phyloP scores from a whole-genome alignment of 2,888 invertebrate species.

The Metallyticus violacea region DNA sequence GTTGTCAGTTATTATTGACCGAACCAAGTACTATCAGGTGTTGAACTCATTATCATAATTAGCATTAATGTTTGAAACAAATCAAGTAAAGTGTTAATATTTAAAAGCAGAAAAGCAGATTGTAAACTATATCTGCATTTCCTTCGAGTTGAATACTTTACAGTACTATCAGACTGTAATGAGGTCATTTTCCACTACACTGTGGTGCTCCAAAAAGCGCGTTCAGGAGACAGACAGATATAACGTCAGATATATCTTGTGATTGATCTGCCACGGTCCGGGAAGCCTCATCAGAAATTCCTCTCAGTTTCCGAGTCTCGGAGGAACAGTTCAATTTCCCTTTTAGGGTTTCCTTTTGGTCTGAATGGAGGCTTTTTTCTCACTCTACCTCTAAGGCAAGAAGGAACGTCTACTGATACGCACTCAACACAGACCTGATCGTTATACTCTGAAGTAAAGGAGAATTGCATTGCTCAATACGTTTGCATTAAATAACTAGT shows the following conservation, averaged over 20 bases:
- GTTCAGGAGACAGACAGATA: neutral
- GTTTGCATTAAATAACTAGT: neutral
- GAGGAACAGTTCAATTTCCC: neutral
- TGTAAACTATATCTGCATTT: no score
- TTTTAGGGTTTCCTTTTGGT: neutral
- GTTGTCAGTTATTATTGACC: no score
- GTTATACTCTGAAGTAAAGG: neutral
- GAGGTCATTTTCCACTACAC: neutral
- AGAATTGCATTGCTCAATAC: neutral
- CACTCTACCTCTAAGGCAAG: neutral
- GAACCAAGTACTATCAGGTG: no score
- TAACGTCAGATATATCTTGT: neutral
- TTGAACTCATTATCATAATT: no score
- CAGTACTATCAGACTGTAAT: neutral
- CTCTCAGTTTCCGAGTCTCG: neutral
- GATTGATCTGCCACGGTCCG: neutral
- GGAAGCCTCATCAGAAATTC: neutral
- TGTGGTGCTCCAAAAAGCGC: neutral
- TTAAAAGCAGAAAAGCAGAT: no score
- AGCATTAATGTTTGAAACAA: no score
- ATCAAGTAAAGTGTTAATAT: no score
- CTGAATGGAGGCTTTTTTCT: neutral
- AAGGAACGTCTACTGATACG: no score
- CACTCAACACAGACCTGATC: neutral
- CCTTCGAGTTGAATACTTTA: neutral